Evolutionary conservation across 2,888 invertebrate genomes (phyloP).

Genomic region (Ochropleura leucogaster): DNA sequence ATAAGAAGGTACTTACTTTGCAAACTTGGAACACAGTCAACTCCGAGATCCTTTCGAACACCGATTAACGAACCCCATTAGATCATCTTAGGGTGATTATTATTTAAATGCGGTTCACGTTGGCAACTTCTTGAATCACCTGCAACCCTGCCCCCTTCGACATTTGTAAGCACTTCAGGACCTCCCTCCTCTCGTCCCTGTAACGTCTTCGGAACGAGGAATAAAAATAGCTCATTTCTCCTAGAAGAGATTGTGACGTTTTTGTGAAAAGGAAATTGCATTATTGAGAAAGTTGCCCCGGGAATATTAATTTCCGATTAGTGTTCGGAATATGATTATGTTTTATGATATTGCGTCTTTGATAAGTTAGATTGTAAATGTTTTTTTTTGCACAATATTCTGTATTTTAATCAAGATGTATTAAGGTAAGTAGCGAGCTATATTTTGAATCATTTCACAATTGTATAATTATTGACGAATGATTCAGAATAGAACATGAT

Average conservation of each 20-base stretch:
- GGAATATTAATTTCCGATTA: conserved; percentile 64
- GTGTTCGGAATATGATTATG: conserved; percentile 10
- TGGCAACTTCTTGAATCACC: conserved; percentile 59
- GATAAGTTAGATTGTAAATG: neutral
- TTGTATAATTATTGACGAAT: too few species aligned
- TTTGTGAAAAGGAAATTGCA: conserved; percentile 54
- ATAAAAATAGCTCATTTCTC: conserved; percentile 32
- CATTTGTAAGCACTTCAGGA: conserved; percentile 60
- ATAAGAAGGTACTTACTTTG: conserved; percentile 34
- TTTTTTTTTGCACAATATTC: neutral
- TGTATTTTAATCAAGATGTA: neutral
- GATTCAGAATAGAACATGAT: neutral
- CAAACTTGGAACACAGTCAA: conserved; percentile 41
- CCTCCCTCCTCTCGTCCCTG: neutral
- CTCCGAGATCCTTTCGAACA: conserved; percentile 44
- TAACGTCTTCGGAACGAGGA: conserved; percentile 32
- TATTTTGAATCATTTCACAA: neutral
- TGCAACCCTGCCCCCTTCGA: conserved; percentile 46
- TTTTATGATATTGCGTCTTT: conserved; percentile 6
- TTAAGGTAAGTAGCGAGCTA: neutral
- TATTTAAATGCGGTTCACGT: conserved; percentile 62
- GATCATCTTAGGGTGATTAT: conserved; percentile 59
- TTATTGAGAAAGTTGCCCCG: conserved; percentile 37
- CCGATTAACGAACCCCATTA: conserved; percentile 60
- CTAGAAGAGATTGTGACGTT: conserved; percentile 48